phyloP scores from a whole-genome alignment of 2,113 vertebrate species.

The Parus major region DNA sequence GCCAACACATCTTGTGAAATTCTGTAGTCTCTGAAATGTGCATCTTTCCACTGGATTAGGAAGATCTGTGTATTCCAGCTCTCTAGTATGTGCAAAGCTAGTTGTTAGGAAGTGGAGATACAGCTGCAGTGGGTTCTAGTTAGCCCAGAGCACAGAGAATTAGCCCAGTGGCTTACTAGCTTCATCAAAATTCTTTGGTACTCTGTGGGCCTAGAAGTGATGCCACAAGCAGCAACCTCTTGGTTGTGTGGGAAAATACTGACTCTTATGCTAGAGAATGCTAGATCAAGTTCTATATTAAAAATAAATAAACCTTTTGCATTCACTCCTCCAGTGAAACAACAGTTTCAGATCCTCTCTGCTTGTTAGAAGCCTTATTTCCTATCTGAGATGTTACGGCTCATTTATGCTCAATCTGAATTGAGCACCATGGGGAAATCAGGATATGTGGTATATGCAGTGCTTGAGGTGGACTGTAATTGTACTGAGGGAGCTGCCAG shows the following conservation, averaged over 20 bases:
- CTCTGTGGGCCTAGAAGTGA: not conserved
- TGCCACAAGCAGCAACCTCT: not conserved
- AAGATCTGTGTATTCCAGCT: not conserved
- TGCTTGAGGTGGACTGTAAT: not conserved
- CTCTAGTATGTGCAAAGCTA: not conserved
- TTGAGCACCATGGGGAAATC: not conserved
- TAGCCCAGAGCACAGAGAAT: not conserved
- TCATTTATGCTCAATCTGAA: not conserved
- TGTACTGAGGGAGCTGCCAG: not conserved
- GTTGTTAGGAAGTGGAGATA: not conserved
- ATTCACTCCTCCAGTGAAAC: not conserved
- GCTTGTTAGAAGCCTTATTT: not conserved
- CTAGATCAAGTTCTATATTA: not conserved
- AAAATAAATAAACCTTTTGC: not conserved
- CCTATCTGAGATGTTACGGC: not conserved
- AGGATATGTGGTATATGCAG: not conserved
- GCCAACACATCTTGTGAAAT: not conserved
- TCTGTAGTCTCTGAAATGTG: not conserved
- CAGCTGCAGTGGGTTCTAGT: not conserved
- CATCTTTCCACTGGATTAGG: not conserved
- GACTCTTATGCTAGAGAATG: not conserved
- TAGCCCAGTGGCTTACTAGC: not conserved
- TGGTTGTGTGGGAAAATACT: not conserved
- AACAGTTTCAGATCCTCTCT: not conserved
- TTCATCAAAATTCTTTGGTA: not conserved